Base-by-base conservation (phyloP, 2,797 vertebrate genomes). In the Dromococcyx pavoninus region DNA sequence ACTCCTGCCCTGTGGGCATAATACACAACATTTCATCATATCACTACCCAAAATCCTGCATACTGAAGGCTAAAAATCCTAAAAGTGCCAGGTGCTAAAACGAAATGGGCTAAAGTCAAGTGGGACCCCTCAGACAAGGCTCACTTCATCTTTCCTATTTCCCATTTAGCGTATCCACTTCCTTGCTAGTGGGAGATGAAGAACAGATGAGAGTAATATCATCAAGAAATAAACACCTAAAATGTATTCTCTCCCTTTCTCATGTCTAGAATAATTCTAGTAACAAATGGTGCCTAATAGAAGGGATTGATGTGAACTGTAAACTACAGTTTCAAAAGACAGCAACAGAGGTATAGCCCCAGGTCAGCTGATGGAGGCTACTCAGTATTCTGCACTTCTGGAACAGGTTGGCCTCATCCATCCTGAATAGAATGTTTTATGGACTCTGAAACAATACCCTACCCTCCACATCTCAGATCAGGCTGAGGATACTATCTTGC, bases 21-120 rank as follows among this genome's bases (percentile, higher is more conserved):
- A 91, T 17, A 62, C 10, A 76, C 19, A 84, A 48, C 43, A 62
- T 91, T 35, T 44, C 46, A 51, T 69, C 58, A 84, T n/a, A 62
- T 60, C 35, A 27, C 27, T 70, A 60, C 33, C 18, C 44, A 60
- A 82, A 91, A 60, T 58, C 50, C 61, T 74, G 41, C 23, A 64
- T 44, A 67, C 35, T 77, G 25, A 91, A 83, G 33, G 28, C 53
- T 66, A 77, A 88, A 93, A 90, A 18, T 53, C 64, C 76, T 74
- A 25, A 56, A 77, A 71, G 44, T 46, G 24, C 28, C 32, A 91
- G 74, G 53, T 54, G 46, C 35, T 90, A 44, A 84, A 70, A 25
- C 24, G 46, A 86, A 90, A 88, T 10, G 19, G 21, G 48, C 69
- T 81, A 58, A 92, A 88, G 33, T n/a, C 60, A 62, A 76, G 57